These are phyloP conservation scores for Ladona fulva DNA, from an alignment of 1,140 invertebrate genomes.

Conservation along the genomic window DNA sequence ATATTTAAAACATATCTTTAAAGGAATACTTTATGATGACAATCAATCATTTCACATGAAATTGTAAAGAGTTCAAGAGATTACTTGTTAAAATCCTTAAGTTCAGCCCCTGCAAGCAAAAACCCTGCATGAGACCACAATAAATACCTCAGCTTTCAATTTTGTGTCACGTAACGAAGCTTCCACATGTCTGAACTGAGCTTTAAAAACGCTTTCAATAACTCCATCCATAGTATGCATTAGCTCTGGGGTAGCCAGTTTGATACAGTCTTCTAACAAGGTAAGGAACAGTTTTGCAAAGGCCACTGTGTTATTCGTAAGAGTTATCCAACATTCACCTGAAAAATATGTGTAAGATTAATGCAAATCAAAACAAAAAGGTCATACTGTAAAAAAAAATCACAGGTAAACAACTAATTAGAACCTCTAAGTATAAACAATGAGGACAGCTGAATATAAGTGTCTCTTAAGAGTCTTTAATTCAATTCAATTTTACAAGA, in stretches of 20 bases:
- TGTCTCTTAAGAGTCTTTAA: no score
- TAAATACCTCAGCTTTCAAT: conserved; percentile 46
- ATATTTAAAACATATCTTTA: no score
- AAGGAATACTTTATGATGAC: no score
- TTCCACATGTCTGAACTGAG: conserved; percentile 55
- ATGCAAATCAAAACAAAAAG: conserved; percentile 39
- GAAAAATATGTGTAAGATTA: conserved; percentile 38
- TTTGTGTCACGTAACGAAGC: conserved; percentile 46
- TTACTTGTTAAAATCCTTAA: no score
- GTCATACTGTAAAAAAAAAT: conserved; percentile 38
- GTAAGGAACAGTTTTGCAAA: conserved; percentile 59
- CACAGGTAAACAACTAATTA: no score
- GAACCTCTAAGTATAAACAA: no score
- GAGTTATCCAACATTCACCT: conserved; percentile 55
- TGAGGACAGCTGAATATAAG: no score
- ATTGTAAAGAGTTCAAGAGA: no score
- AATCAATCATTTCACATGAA: no score
- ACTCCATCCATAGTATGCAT: conserved; percentile 51
- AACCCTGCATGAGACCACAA: conserved; percentile 13
- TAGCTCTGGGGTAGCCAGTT: conserved; percentile 53
- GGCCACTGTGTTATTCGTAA: conserved; percentile 59
- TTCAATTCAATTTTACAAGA: no score
- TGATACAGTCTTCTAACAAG: conserved; percentile 58
- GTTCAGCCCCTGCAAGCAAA: no score
- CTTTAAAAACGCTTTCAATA: conserved; percentile 52